Evolutionary conservation across 2,113 vertebrate species (phyloP).

Genomic region (Lepisosteus oculatus): DNA sequence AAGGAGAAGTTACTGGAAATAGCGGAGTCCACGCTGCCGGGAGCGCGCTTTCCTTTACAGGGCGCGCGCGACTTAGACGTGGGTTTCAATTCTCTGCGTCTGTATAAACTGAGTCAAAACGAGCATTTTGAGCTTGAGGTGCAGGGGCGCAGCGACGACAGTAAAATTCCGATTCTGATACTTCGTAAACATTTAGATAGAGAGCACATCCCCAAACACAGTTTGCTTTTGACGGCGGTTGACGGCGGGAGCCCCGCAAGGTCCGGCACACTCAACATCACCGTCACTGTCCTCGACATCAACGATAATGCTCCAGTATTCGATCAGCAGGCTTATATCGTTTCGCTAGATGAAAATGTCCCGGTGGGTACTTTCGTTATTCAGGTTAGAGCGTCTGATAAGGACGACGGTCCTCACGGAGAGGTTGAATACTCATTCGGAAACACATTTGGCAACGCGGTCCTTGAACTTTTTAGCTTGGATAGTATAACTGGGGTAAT

Average conservation of each 20-base stretch:
- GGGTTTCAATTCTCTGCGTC: slow-evolving; percentile 44
- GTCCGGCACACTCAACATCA: slow-evolving; percentile 41
- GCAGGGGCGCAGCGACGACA: slow-evolving; percentile 31
- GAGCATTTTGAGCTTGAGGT: slow-evolving; percentile 45
- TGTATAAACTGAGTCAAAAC: slow-evolving; percentile 45
- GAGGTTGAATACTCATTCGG: slow-evolving; percentile 28
- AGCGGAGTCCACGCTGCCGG: slow-evolving; percentile 35
- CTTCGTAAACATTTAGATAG: slow-evolving; percentile 31
- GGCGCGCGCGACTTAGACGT: slow-evolving; percentile 49
- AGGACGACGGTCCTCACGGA: slow-evolving; percentile 36
- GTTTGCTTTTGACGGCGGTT: slow-evolving; percentile 34
- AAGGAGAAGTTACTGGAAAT: slow-evolving; percentile 44
- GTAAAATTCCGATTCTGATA: slow-evolving; percentile 42
- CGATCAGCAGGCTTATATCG: slow-evolving; percentile 24
- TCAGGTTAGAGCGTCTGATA: slow-evolving; percentile 27
- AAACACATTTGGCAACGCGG: slow-evolving; percentile 10
- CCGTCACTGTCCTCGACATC: slow-evolving; percentile 40
- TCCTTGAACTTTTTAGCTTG: slow-evolving; percentile 26
- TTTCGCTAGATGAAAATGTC: slow-evolving; percentile 29
- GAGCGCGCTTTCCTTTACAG: slow-evolving; percentile 48
- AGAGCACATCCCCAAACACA: slow-evolving; percentile 17
- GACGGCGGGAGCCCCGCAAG: slow-evolving; percentile 46
- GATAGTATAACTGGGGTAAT: slow-evolving; percentile 32
- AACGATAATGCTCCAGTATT: slow-evolving; percentile 53
- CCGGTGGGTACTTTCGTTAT: slow-evolving; percentile 18